Evolutionary conservation across 2,888 invertebrate species (phyloP), one percentile per base, ranked within the genome.

Genomic region (Stenichneumon culpator): DNA sequence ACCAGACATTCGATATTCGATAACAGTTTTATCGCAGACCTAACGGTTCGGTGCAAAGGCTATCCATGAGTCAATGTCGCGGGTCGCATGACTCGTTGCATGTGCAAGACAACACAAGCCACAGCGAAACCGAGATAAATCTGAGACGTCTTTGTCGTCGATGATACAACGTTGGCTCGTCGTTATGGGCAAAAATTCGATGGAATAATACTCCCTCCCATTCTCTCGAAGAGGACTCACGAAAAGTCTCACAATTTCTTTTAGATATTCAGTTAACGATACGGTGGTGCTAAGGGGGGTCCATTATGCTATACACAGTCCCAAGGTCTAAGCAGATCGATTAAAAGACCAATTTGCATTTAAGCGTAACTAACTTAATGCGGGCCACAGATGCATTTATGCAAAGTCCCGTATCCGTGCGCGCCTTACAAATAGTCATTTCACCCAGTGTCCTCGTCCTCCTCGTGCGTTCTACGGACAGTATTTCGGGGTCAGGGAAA

Each of bases 331-430:
- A 92, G 90, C 90, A 86, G 90, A 91, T 92, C 91, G 92, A 93
- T 93, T 93, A 92, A 91, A 89, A 88, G 90, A 90, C 89, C 90
- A 91, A 93, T 93, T 93, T 93, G 91, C 93, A 93, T 93, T 93
- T 93, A 93, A 93, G 93, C 93, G 93, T 93, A 93, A 93, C 93
- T 93, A 93, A 93, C 92, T 92, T 91, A 90, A 92, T 92, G 90
- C 87, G 84, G 86, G 83, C 80, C 88, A 86, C 87, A 88, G 89
- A 89, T 89, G 90, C 89, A 90, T 90, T 88, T 89, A 91, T 91
- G 91, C 91, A 89, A 90, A 91, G 87, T 85, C 86, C 85, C 84
- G 88, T 88, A 86, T 81, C 88, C 87, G 87, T 85, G 85, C 65
- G 83, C 87, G 87, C 84, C 87, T 91, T 89, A 90, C 89, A 90